Conservation (phyloP, 2,113 vertebrate genomes). For the Ophthalmolycus amberensis region DNA sequence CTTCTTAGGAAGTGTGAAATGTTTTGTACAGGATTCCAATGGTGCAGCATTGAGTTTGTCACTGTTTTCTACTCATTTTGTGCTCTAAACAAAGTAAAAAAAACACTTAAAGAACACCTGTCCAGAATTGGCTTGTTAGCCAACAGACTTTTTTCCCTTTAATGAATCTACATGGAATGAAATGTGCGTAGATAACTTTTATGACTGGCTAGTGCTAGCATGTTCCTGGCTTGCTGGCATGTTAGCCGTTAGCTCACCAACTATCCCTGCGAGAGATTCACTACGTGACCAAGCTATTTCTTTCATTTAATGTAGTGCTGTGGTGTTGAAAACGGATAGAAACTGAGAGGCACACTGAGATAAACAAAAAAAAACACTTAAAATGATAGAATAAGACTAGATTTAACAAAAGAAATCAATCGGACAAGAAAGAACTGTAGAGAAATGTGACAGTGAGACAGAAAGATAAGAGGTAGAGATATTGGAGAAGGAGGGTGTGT, state of each 20-base stretch:
- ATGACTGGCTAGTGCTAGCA: background rate
- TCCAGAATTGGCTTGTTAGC: background rate
- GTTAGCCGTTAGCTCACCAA: background rate
- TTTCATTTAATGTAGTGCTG: background rate
- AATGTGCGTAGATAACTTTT: background rate
- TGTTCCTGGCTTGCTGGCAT: background rate
- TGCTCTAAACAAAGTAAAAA: background rate
- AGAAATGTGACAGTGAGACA: constrained; percentile 36
- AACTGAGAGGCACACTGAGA: background rate
- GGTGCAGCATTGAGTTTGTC: background rate
- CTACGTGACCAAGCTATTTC: background rate
- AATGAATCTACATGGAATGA: background rate
- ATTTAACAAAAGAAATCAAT: background rate
- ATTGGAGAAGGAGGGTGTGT: constrained; percentile 65
- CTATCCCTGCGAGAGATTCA: background rate
- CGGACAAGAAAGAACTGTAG: background rate
- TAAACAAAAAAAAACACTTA: background rate
- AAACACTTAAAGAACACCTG: background rate
- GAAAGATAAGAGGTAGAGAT: constrained; percentile 49
- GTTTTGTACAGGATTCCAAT: background rate
- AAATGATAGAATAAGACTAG: background rate
- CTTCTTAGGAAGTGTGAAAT: background rate
- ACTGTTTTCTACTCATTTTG: background rate
- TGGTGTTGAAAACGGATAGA: background rate
- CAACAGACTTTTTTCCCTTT: too few species aligned